Percentiles rank a stretch among this genome's conserved stretches.
Conservation (phyloP, 2,797 vertebrate genomes). For the Sparidentex hasta region DNA sequence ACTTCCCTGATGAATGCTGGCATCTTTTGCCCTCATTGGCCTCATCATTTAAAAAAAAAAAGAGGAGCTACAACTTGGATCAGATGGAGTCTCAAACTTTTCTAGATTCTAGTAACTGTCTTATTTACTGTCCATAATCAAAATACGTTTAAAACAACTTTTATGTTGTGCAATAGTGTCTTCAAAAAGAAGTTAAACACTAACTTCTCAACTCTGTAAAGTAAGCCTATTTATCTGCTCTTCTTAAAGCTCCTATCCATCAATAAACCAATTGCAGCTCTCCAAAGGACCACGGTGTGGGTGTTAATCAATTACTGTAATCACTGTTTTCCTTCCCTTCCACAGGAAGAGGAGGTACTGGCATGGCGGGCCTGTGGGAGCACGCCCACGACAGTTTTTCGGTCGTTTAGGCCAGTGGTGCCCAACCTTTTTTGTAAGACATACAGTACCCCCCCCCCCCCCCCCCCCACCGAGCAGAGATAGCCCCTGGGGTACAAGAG, state of each 20-base stretch:
- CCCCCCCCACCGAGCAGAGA: too few species aligned
- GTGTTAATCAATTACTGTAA: constrained; percentile 11
- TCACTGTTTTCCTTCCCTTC: not conserved
- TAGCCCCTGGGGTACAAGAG: too few species aligned
- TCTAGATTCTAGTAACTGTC: not conserved
- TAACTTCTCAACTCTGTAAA: not conserved
- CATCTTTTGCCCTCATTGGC: not conserved
- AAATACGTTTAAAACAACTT: not conserved
- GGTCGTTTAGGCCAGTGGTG: not conserved
- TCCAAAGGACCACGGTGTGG: not conserved
- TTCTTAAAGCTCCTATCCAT: not conserved
- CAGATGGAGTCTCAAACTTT: not conserved
- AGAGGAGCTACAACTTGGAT: not conserved
- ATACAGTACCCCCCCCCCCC: too few species aligned
- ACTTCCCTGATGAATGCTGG: not conserved
- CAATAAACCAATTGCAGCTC: not conserved
- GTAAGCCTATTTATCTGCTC: not conserved
- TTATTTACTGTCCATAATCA: not conserved
- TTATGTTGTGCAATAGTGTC: not conserved
- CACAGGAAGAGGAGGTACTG: not conserved
- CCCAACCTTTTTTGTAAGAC: too few species aligned
- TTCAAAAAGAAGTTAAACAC: not conserved
- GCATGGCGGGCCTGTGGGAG: not conserved
- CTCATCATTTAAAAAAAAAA: not conserved
- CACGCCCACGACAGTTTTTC: not conserved